Conservation (phyloP, 2,888 invertebrate genomes). For the Melangyna quadrimaculata region DNA sequence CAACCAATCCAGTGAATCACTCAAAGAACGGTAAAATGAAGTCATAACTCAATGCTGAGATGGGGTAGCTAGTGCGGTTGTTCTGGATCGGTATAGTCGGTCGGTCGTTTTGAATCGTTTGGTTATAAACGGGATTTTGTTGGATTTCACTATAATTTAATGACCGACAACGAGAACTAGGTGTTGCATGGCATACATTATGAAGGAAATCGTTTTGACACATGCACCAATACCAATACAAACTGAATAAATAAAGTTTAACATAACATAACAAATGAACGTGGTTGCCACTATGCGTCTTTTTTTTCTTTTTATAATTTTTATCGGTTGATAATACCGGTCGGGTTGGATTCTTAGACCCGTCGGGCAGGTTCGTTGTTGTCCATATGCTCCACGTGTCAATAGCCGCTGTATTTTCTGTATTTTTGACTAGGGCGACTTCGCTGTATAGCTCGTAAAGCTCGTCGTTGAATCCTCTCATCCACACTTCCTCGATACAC, state of each 20-base stretch:
- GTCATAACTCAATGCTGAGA: slow-evolving; percentile 61
- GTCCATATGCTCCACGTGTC: too few species aligned
- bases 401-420: too few species aligned
- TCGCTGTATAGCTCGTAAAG: too few species aligned
- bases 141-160: slow-evolving; percentile 70
- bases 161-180: slow-evolving; percentile 61
- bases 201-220: slow-evolving; percentile 30
- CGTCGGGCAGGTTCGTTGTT: too few species aligned
- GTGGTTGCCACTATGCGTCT: background rate
- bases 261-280: slow-evolving; percentile 4
- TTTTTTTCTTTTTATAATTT: too few species aligned
- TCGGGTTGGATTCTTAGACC: too few species aligned
- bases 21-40: slow-evolving; percentile 39
- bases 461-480: too few species aligned
- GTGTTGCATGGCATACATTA: slow-evolving; percentile 37
- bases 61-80: slow-evolving; percentile 13
- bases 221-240: slow-evolving; percentile 5
- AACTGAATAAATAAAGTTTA: slow-evolving; percentile 37
- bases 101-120: slow-evolving; percentile 67
- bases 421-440: too few species aligned
- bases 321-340: too few species aligned
- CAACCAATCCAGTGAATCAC: slow-evolving; percentile 17
- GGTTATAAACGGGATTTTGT: slow-evolving; percentile 67
- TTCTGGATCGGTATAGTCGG: too few species aligned
- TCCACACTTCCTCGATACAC: too few species aligned